Base-by-base conservation (phyloP, 2,797 vertebrate species). In the Erpetoichthys calabaricus region DNA sequence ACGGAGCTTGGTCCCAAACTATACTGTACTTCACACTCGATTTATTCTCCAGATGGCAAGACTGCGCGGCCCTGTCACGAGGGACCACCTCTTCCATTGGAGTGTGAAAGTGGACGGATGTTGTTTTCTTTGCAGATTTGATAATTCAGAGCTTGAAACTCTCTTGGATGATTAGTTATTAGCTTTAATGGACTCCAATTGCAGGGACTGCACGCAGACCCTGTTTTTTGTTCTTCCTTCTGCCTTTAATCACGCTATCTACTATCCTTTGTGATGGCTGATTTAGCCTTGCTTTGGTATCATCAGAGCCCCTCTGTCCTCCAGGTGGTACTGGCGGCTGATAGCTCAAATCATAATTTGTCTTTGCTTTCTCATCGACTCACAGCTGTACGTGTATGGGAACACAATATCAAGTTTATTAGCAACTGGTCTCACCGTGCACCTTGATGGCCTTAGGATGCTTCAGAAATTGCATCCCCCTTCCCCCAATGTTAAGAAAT, bases 1-100 rank as follows among this genome's bases (percentile, higher is more conserved):
- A 95, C 85, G 85, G 91, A 92, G 89, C 87, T 80, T 91, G 90
- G 89, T 93, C 91, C 89, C 89, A 90, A 93, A 96, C 92, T 94
- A 90, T 95, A 95, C 95, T 95, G 92, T 95, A 95, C 93, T 98
- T 98, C 94, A 98, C 95, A 97, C 94, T 95, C 91, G 89, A 98
- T 98, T 99, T 96, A 92, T 90, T 94, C 92, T 97, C 94, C 95
- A 98, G 95, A 97, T 98, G 95, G 95, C 87, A 76, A 80, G 87
- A 89, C 87, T 86, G 85, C 77, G 77, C 85, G 79, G 78, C 81
- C 88, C 87, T 59, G 86, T 79, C 88, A 75, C 74, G 81, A 85
- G 88, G 90, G 90, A 90, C 89, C 88, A 84, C 83, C 87, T 88
- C 84, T 81, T 84, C 85, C 91, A 88, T 77, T 81, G 85, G 82